Base-by-base conservation (phyloP, 2,113 vertebrate species). In the Periophthalmodon schlosseri region DNA sequence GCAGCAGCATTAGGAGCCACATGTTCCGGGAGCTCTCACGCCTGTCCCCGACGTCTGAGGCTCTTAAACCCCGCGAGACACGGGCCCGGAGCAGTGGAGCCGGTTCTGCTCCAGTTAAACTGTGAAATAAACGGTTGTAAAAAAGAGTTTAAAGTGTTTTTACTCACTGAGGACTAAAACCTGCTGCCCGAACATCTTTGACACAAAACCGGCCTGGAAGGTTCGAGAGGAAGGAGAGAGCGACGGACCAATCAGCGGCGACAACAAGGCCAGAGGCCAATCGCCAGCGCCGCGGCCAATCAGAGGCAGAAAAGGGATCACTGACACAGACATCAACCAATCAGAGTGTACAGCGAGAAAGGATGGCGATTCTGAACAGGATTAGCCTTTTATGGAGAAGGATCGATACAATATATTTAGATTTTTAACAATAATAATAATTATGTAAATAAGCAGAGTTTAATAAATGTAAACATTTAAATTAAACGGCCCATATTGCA, bases 131-230 rank as follows among this genome's bases (percentile, higher is more conserved):
- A 11, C 2, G 33, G 15, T 21, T 21, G 12, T 36, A 39, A 39
- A 39, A n/a, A 10, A 4, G 28, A 36, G 33, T 28, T n/a, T 21
- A 21, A n/a, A 52, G 16, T 4, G 14, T 67, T 67, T 44, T 21
- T 58, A 94, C 96, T 97, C 87, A 98, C 96, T 98, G 78, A 98
- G 94, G 71, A 98, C 96, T 70, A 98, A 89, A 50, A 98, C 96
- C 28, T 96, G 96, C 89, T 96, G 95, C 69, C 95, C 95, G 93
- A 97, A 92, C 97, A 98, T 98, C 61, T 60, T 69, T 90, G 78
- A 80, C 83, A 68, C 2, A 72, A 49, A 49, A 47, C 14, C n/a
- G 13, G 68, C n/a, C 76, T 85, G 24, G 78, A 91, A 94, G 74
- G 12, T 92, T 91, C 91, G 61, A 64, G 16, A 64, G 61, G 61